Evolutionary conservation across 1,140 invertebrate genomes (phyloP), one percentile per base, ranked within the genome.

Genomic region (Drosophila nebulosa): DNA sequence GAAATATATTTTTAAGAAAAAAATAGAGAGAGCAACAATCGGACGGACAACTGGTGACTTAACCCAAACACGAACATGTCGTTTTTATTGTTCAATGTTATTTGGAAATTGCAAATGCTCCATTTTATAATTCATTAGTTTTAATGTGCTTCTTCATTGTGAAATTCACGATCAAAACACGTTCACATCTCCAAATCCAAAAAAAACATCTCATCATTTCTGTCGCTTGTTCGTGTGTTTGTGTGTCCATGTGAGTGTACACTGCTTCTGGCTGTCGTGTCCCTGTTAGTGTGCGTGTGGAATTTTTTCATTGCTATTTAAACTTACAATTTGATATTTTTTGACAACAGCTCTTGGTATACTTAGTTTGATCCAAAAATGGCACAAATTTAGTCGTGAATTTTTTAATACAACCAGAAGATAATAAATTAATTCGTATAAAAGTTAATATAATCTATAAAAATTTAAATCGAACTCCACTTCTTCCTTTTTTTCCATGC

Each of bases 121-220:
- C 1, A 1, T 21, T 36, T 39, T 2, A 76, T 67, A 30, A 12
- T 36, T 63, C 22, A 1, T 24, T 30, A 12, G 46, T 77, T 55
- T 64, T 61, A 63, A 24, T 64, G 12, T 36, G 46, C 7, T 66
- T 72, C 68, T 39, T 2, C 39, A 21, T 59, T 7, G 12, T 24
- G 4, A 36, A 59, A n/a, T 39, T 16, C 21, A 36, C 57, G 57
- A 14, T 64, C 53, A 30, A 36, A 50, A 57, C 73, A 72, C 66
- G 46, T 59, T 74, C 64, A 55, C 55, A 55, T 39, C 27, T 22
- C 65, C 58, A 69, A 63, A 65, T 81, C 86, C 78, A 74, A 88
- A 88, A 88, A 88, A 86, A 88, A 83, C 81, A 84, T 81, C 81
- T 81, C 78, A 86, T 86, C 83, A 78, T 71, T 74, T 74, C 58